Evolutionary conservation across 2,113 vertebrate species (phyloP).

Genomic region (Toxotes chatareus): DNA sequence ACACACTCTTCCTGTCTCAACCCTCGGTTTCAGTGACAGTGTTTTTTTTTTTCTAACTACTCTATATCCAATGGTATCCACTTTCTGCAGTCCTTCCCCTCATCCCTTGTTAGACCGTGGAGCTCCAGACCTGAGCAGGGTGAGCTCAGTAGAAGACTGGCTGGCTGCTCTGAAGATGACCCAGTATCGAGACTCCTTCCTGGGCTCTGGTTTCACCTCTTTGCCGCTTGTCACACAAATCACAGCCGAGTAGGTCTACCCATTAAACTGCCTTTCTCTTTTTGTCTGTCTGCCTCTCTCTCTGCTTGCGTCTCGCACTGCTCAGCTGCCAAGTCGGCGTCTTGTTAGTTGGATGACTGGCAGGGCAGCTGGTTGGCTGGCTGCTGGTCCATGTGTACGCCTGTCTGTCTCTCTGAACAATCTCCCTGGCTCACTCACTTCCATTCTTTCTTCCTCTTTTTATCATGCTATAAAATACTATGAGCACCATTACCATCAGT

Average conservation of each 20-base stretch:
- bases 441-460: constrained; percentile 27
- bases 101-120: constrained; percentile 94
- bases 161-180: constrained; percentile 97
- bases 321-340: constrained; percentile 72
- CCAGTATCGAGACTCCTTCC: constrained; percentile 97
- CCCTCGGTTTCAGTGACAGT: neutral
- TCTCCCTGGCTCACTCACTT: constrained; percentile 21
- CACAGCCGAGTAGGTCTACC: constrained; percentile 79
- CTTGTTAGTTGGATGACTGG: constrained; percentile 56
- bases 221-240: constrained; percentile 83
- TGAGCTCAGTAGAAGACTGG: constrained; percentile 98
- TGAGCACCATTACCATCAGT: neutral
- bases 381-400: constrained; percentile 35
- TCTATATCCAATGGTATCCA: neutral
- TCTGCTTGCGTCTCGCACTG: constrained; percentile 57
- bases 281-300: constrained; percentile 21
- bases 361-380: constrained; percentile 40
- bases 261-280: constrained; percentile 12
- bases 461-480: constrained; percentile 9
- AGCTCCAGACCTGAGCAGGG: constrained; percentile 93
- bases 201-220: constrained; percentile 91
- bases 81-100: constrained; percentile 88
- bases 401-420: constrained; percentile 46
- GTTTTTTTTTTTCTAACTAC: neutral
- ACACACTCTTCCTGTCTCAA: neutral